Conservation (phyloP, 2,888 invertebrate species). For the Tetranychus piercei region DNA sequence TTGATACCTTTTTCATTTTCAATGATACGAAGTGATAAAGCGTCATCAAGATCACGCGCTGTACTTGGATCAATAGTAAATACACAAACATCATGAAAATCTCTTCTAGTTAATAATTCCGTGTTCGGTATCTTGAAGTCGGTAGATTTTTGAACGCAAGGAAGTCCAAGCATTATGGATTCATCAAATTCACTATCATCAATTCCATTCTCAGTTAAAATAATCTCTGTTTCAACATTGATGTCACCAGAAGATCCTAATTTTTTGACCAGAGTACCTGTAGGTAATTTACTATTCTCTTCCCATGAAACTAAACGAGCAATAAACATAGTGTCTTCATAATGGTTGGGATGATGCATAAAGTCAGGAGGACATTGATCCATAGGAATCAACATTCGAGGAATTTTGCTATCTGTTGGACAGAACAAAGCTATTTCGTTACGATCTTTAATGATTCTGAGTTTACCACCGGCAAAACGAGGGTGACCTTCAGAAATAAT, state of each 20-base stretch:
- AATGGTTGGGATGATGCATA: constrained; percentile 1
- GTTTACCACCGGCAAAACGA: constrained; percentile 9
- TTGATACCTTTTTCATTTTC: neutral
- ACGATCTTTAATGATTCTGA: neutral
- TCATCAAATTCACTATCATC: constrained; percentile 89
- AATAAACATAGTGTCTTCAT: constrained; percentile 42
- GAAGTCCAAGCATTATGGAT: constrained; percentile 74
- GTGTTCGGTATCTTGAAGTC: constrained; percentile 31
- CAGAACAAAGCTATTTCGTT: neutral
- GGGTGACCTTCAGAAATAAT: constrained; percentile 11
- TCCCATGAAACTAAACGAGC: constrained; percentile 94
- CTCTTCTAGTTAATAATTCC: constrained; percentile 29
- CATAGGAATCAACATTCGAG: constrained; percentile 12
- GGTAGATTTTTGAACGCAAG: constrained; percentile 33
- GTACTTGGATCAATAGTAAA: constrained; percentile 87
- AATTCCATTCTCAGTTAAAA: constrained; percentile 85
- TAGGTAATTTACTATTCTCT: constrained; percentile 68
- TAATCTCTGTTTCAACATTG: constrained; percentile 82
- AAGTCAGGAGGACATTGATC: constrained; percentile 5
- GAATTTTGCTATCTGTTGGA: constrained; percentile 1
- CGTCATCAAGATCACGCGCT: constrained; percentile 84
- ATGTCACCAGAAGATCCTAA: constrained; percentile 82
- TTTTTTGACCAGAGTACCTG: constrained; percentile 80
- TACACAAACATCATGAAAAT: constrained; percentile 44
- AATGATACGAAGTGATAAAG: constrained; percentile 46